A percentile compares a stretch with the other conserved stretches of the same genome.
Evolutionary conservation across 2,888 invertebrate species (phyloP).

Genomic region (Leucozona laternaria): DNA sequence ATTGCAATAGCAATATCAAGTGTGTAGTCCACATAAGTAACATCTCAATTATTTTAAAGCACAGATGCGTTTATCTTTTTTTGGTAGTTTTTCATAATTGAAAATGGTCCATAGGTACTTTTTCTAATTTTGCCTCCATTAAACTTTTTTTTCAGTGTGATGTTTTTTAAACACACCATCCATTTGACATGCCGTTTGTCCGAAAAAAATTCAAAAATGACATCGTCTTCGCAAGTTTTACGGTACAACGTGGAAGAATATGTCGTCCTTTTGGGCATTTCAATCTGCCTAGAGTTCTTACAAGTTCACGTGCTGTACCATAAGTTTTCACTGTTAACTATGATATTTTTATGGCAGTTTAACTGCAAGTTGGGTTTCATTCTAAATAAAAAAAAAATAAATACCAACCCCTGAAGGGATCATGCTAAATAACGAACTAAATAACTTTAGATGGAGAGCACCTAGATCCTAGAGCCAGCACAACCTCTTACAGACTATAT

Average conservation of each 20-base stretch:
- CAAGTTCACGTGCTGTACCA: slow-evolving; percentile 65
- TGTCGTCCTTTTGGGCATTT: slow-evolving; percentile 57
- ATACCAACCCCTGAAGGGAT: slow-evolving; percentile 19
- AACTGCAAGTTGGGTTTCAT: slow-evolving; percentile 46
- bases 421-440: slow-evolving; percentile 47
- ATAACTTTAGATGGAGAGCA: slow-evolving; percentile 38
- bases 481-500: neutral
- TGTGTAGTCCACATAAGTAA: too few species aligned
- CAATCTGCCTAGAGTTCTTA: slow-evolving; percentile 52
- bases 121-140: too few species aligned
- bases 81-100: too few species aligned
- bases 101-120: too few species aligned
- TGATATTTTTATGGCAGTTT: slow-evolving; percentile 65
- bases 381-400: neutral
- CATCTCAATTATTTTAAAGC: too few species aligned
- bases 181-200: slow-evolving; percentile 35
- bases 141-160: neutral
- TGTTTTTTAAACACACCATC: neutral
- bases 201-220: slow-evolving; percentile 35
- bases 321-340: slow-evolving; percentile 60
- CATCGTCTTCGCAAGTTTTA: slow-evolving; percentile 24
- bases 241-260: neutral
- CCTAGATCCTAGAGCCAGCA: neutral
- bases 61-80: too few species aligned
- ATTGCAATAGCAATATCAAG: too few species aligned